Percentiles rank a stretch among this genome's conserved stretches.
Evolutionary conservation across 2,797 vertebrate species (phyloP).

Genomic region (Coreius guichenoti): DNA sequence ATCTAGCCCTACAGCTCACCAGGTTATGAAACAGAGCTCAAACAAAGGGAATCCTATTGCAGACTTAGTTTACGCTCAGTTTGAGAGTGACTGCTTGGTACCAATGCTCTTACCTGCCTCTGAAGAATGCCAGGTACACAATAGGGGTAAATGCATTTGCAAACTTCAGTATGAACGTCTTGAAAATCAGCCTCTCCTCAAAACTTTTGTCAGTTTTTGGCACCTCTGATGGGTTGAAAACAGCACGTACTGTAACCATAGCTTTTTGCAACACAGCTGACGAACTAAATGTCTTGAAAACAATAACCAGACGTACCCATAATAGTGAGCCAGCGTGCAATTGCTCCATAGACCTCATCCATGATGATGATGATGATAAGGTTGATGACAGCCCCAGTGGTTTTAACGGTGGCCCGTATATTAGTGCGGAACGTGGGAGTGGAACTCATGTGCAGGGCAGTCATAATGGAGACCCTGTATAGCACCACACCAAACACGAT

Average conservation of each 20-base stretch:
- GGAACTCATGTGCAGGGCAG: conserved; percentile 88
- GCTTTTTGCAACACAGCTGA: neutral
- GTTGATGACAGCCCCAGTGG: conserved; percentile 94
- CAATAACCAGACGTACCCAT: conserved; percentile 79
- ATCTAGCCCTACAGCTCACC: neutral
- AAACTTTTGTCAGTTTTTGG: conserved; percentile 98
- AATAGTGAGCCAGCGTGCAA: conserved; percentile 91
- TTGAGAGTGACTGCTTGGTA: neutral
- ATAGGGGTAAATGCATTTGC: conserved; percentile 97
- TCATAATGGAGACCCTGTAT: conserved; percentile 92
- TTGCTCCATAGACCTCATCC: conserved; percentile 90
- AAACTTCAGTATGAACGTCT: conserved; percentile 95
- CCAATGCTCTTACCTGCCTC: conserved; percentile 85
- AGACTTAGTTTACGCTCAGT: neutral
- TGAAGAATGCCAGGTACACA: conserved; percentile 98
- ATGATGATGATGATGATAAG: conserved; percentile 95
- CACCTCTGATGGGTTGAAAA: conserved; percentile 83
- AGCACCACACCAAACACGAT: conserved; percentile 96
- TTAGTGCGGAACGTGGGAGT: conserved; percentile 84
- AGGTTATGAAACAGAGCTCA: neutral
- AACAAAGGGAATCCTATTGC: neutral
- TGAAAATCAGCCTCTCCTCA: conserved; percentile 93
- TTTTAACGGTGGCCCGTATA: conserved; percentile 92
- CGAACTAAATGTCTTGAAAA: conserved; percentile 57
- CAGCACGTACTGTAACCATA: neutral